Base-by-base conservation (phyloP, 64 coral and sea anemone species). In the Orbicella faveolata region DNA sequence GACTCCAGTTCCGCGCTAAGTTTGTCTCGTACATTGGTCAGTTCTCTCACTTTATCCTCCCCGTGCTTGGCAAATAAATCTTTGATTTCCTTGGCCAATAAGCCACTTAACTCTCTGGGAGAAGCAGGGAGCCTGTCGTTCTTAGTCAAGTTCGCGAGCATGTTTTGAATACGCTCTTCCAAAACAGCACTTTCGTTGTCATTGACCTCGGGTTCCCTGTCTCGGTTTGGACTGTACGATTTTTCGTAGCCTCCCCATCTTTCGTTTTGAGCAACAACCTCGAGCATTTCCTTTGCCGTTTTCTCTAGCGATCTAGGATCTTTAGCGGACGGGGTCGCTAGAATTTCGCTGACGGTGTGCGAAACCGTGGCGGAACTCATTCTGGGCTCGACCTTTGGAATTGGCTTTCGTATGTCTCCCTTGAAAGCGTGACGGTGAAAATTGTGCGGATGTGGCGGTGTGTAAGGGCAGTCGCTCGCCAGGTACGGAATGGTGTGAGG, bases 261-360 rank as follows among this genome's bases (percentile, higher is more conserved):
- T 63, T 97, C 87, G 34, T 94, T 94, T 69, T 94, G 92, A 23
- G 92, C 92, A 1, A 97, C 95, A 34, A 97, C 95, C 44, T 97
- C 92, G 5, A 97, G 73, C 95, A 97, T 97, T 57, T 97, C 95
- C 34, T 94, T 97, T 76, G 95, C 95, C 21, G 95, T 97, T 81
- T 82, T 97, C 34, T 97, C 95, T 15, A 97, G 81, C 11, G 95
- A 97, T 79, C 80, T 89, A 9, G 91, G 95, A 83, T 97, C 95
- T 75, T 74, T 93, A 1, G 94, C 69, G 39, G 83, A 89, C 4
- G 94, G 94, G 19, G 94, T 93, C 36, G 94, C 92, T 33, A 96
- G 89, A 30, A 93, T 85, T 85, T 36, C 82, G 37, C 82, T 85
- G 12, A 85, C 82, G 9, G 82, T 85, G 21, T 85, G 65, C 41